Evolutionary conservation across 1,140 invertebrate genomes (phyloP).

Genomic region (Euura lappo): DNA sequence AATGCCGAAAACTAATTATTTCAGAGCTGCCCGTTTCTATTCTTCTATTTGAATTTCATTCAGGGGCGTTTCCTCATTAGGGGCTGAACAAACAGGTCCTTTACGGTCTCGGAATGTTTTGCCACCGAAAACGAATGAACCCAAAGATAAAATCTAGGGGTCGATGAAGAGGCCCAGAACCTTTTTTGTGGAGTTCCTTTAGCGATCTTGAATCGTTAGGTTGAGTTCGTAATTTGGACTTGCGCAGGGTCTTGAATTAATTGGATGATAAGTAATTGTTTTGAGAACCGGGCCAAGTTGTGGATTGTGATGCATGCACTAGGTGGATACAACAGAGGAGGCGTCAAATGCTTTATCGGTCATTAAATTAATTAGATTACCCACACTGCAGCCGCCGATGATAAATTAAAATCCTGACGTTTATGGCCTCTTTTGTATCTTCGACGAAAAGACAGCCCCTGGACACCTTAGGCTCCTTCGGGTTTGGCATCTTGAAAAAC

Average conservation of each 20-base stretch:
- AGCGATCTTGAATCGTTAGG: neutral
- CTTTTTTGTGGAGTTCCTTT: neutral
- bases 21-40: too few species aligned
- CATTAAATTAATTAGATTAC: slow-evolving; percentile 33
- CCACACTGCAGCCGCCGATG: slow-evolving; percentile 8
- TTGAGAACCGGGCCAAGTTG: neutral
- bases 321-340: slow-evolving; percentile 16
- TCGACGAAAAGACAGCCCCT: neutral
- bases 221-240: neutral
- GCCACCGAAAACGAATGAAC: neutral
- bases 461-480: neutral
- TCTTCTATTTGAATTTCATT: too few species aligned
- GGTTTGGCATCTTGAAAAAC: neutral
- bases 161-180: neutral
- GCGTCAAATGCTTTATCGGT: slow-evolving; percentile 28
- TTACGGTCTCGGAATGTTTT: slow-evolving; percentile 5
- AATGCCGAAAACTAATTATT: too few species aligned
- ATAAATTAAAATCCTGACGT: slow-evolving; percentile 3
- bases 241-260: neutral
- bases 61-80: neutral
- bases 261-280: neutral
- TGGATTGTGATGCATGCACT: neutral
- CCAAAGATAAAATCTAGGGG: neutral
- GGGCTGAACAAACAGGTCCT: neutral
- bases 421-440: slow-evolving; percentile 7